These are phyloP conservation scores for Taenaris catops DNA, from an alignment of 2,888 invertebrate species.

Conservation along the genomic window DNA sequence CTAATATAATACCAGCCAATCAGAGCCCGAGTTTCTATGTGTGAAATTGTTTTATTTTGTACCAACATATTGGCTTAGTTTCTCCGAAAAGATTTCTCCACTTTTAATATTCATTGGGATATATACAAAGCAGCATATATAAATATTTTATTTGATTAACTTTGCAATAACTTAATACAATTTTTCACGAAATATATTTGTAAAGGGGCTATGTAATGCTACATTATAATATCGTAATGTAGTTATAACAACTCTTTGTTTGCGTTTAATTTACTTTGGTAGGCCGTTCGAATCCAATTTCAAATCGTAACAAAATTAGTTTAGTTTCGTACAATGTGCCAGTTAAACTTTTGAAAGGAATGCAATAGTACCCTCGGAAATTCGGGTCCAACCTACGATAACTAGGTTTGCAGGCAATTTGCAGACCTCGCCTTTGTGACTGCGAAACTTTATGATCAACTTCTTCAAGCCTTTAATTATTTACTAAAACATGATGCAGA, in stretches of 20 bases:
- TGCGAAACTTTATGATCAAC: conserved; percentile 79
- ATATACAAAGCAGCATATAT: no score
- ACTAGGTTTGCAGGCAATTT: conserved; percentile 58
- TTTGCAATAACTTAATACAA: no score
- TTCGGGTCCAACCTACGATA: conserved; percentile 37
- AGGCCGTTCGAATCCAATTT: conserved; percentile 5
- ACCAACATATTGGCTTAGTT: no score
- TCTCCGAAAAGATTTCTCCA: no score
- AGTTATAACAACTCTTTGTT: conserved; percentile 6
- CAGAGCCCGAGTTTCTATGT: no score
- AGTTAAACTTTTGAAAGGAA: conserved; percentile 38
- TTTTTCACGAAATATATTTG: no score
- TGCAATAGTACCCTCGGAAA: conserved; percentile 30
- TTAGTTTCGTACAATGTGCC: conserved; percentile 13
- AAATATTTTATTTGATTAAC: no score
- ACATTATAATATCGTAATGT: no score
- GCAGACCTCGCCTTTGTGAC: conserved; percentile 21
- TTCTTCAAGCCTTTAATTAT: conserved; percentile 93
- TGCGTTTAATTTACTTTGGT: conserved; percentile 5
- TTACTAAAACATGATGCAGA: conserved; percentile 92
- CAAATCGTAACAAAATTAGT: conserved; percentile 9
- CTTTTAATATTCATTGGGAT: no score
- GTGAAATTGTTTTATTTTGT: no score
- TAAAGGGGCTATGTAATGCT: no score
- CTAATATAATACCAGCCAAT: no score